Base-by-base conservation (phyloP, 2,113 vertebrate genomes). In the Athene noctua region DNA sequence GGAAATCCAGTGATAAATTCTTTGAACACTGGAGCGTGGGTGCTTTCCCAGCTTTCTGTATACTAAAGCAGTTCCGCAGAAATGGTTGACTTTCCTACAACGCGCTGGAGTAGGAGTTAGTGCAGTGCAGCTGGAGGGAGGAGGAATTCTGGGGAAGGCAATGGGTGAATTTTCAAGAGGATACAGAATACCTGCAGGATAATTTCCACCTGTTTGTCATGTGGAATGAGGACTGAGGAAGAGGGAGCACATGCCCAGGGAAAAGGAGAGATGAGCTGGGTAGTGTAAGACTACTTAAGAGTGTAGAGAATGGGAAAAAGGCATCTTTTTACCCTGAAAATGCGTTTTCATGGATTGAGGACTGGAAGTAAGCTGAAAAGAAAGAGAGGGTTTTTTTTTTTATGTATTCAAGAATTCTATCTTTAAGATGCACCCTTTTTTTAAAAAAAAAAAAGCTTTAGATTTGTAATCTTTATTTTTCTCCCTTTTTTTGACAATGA, bases 31-130 rank as follows among this genome's bases (percentile, higher is more conserved):
- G 88, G 44, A 74, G 10, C 49, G 14, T 2, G 6, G 49, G 23
- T 30, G 38, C 17, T 73, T 80, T 80, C 54, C 29, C n/a, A 70
- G 68, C 44, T 30, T 63, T 25, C 9, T 12, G 6, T 34, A 3
- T 2, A 0, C 17, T 32, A 3, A 59, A 51, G 72, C 58, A 61
- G 54, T 8, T 15, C 9, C 22, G n/a, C 8, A 5, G 25, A 15
- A 58, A 11, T 1, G 7, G 8, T n/a, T 1, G 4, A 49, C 17
- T 67, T 54, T 54, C 61, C 30, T 78, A 2, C 30, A 11, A 0
- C 36, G 58, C 30, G 29, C 49, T 49, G 78, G 25, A 32, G 29
- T 5, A 13, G 44, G 3, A 15, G 54, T 13, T 44, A 30, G 19
- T 57, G 79, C 38, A 36, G 27, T 20, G 49, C 29, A 52, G 1